These are phyloP conservation scores for Spialia ferax DNA, from an alignment of 2,888 invertebrate species.

Conservation along the genomic window DNA sequence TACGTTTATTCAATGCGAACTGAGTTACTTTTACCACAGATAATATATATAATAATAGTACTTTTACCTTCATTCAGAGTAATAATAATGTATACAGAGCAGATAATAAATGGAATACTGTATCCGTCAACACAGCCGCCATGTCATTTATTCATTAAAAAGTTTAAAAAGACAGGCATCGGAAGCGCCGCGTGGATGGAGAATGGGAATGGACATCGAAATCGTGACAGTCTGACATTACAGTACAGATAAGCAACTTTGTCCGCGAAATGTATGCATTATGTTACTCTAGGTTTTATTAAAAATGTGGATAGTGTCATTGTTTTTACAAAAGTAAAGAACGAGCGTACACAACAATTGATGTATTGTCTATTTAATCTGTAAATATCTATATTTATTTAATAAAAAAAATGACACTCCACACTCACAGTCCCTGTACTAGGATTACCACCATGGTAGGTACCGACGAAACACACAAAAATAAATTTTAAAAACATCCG, in stretches of 20 bases:
- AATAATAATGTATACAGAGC: not conserved
- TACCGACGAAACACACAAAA: no score
- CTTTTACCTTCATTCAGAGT: not conserved
- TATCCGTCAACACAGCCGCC: not conserved
- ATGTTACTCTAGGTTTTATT: not conserved
- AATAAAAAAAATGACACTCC: no score
- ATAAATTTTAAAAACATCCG: no score
- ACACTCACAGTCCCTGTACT: no score
- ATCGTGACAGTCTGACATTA: slow-evolving; percentile 44
- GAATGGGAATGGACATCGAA: slow-evolving; percentile 43
- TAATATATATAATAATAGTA: no score
- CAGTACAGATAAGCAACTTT: slow-evolving; percentile 46
- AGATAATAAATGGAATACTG: slow-evolving; percentile 2
- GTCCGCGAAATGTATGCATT: slow-evolving; percentile 38
- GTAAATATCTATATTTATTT: no score
- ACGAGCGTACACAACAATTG: no score
- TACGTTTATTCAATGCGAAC: not conserved
- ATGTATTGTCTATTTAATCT: no score
- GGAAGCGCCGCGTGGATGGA: slow-evolving; percentile 42
- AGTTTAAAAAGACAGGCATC: slow-evolving; percentile 41
- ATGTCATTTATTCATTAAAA: slow-evolving; percentile 33
- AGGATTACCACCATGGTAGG: no score
- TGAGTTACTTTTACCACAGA: not conserved
- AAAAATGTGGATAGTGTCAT: not conserved
- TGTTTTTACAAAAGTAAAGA: not conserved